phyloP scores from a whole-genome alignment of 2,113 vertebrate species.

The Gasterosteus nipponicus region DNA sequence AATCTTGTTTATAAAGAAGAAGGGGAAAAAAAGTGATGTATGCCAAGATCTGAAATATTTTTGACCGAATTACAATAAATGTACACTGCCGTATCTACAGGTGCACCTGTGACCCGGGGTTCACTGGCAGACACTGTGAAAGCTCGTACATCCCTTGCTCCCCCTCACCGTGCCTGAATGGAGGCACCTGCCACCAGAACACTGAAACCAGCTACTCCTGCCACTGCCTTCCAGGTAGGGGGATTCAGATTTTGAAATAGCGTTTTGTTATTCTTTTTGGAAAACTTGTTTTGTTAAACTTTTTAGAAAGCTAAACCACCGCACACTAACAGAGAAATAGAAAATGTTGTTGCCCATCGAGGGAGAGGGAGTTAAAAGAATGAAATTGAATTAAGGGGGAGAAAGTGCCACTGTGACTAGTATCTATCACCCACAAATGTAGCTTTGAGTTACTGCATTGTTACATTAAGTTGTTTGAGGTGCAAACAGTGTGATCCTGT shows the following conservation, averaged over 20 bases:
- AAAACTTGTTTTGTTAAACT: neutral
- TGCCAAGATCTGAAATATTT: neutral
- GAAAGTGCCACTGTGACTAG: neutral
- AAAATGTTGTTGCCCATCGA: neutral
- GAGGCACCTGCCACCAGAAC: slow-evolving; percentile 90
- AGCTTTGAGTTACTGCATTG: slow-evolving; percentile 28
- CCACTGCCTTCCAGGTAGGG: slow-evolving; percentile 92
- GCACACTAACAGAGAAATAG: neutral
- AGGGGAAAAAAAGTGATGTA: neutral
- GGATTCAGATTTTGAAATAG: neutral
- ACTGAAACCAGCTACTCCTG: slow-evolving; percentile 89
- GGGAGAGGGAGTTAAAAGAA: neutral
- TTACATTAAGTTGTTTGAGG: slow-evolving; percentile 63
- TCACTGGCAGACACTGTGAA: slow-evolving; percentile 88
- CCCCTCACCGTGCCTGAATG: slow-evolving; percentile 90
- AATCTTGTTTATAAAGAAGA: neutral
- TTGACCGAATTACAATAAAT: neutral
- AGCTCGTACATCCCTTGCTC: slow-evolving; percentile 86
- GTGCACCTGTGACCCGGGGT: slow-evolving; percentile 85
- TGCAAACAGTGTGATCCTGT: slow-evolving; percentile 64
- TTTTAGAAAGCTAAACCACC: neutral
- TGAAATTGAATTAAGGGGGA: neutral
- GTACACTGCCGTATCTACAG: slow-evolving; percentile 45
- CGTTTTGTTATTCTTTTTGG: neutral
- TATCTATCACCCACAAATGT: slow-evolving; percentile 24